Base-by-base conservation (phyloP, 2,113 vertebrate species). In the Embiotoca jacksoni region DNA sequence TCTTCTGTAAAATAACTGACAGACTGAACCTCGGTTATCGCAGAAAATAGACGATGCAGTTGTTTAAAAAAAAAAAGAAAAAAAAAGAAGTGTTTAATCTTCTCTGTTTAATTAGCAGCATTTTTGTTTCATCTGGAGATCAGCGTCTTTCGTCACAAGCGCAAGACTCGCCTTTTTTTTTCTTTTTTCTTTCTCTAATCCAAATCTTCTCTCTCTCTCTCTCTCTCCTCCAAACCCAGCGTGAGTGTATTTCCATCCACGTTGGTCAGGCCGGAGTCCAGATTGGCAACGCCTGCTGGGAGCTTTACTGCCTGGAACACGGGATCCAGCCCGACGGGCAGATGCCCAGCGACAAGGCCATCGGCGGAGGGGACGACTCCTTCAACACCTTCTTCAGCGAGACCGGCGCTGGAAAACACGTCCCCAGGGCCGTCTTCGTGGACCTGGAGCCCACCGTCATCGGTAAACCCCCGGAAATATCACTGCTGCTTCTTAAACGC, bases 361-460 rank as follows among this genome's bases (percentile, higher is more conserved):
- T 94, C 6, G 92, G 93, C 1, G 92, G 92, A 9, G 92, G 93
- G 59, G 93, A 94, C 5, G 93, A 94, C 54, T 93, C 92, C 13
- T 94, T 89, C 72, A 93, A 93, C 87, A 94, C 93, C 73, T 94
- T 94, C 83, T 94, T 94, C 44, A 94, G 93, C 39, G 93, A 94
- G 87, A 94, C 93, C 3, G 93, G 93, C 65, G 92, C 93, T 16
- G 93, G 93, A 58, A 94, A 94, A 15, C 92, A 94, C 3, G 93
- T 94, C n/a, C 93, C 93, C 68, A 93, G 93, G 7, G 93, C 93
- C n/a, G 93, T 94, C 15, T 94, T 94, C 79, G 93, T 94, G 5
- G 93, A 94, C 44, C 87, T 94, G 86, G 92, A 94, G 76, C 93
- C 93, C 56, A 94, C 93, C 10, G 93, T 94, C 47, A 94, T 94